Evolutionary conservation across 2,888 invertebrate species (phyloP).

Genomic region (Eristalinus sepulchralis): DNA sequence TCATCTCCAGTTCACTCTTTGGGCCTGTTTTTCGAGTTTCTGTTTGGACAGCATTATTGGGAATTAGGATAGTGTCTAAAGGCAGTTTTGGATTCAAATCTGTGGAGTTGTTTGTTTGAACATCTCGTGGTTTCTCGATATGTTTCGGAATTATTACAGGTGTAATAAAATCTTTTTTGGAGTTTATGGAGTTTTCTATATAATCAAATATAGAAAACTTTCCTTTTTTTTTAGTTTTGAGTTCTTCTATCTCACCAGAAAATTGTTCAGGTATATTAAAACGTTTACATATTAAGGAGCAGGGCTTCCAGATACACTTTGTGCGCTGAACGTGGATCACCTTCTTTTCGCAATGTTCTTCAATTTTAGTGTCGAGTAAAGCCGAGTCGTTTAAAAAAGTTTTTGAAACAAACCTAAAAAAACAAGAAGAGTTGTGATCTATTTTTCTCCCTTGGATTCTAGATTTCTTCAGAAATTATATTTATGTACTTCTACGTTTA

Average conservation of each 20-base stretch:
- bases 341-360: conserved; percentile 77
- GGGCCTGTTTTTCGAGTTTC: background rate
- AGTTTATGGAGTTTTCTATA: conserved; percentile 84
- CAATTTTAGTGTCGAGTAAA: conserved; percentile 77
- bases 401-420: conserved; percentile 84
- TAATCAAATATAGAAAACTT: conserved; percentile 90
- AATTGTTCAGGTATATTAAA: conserved; percentile 96
- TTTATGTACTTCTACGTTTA: too few species aligned
- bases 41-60: background rate
- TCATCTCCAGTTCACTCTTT: conserved; percentile 77
- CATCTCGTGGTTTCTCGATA: conserved; percentile 71
- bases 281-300: conserved; percentile 90
- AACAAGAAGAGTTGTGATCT: background rate
- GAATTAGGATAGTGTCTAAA: background rate
- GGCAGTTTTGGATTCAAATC: background rate
- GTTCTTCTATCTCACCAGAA: conserved; percentile 80
- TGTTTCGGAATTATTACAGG: conserved; percentile 79
- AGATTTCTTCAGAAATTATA: too few species aligned
- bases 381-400: conserved; percentile 79
- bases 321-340: conserved; percentile 83
- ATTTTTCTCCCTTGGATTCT: too few species aligned
- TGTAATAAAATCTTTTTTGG: conserved; percentile 82
- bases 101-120: background rate
- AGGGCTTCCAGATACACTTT: conserved; percentile 90
- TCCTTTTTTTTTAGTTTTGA: conserved; percentile 84